Evolutionary conservation across 2,888 invertebrate genomes (phyloP).

Genomic region (Cheilosia vulpina): DNA sequence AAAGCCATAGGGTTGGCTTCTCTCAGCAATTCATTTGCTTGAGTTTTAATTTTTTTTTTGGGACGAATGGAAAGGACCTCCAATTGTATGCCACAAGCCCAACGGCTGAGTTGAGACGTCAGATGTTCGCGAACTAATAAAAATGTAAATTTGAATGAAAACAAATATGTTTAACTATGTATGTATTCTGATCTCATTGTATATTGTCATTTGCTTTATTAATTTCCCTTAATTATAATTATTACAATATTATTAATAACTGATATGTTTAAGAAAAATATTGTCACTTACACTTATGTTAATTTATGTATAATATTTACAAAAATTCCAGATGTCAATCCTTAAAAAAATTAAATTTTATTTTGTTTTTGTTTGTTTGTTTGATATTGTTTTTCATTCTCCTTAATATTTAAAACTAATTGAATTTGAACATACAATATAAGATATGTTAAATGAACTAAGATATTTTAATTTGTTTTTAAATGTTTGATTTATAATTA

Average conservation of each 20-base stretch:
- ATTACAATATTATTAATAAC: slow-evolving; percentile 66
- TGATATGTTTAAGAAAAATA: slow-evolving; percentile 72
- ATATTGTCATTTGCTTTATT: slow-evolving; percentile 67
- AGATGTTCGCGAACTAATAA: too few relatives aligned
- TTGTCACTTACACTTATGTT: slow-evolving; percentile 67
- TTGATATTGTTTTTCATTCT: slow-evolving; percentile 7
- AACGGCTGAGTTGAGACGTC: too few relatives aligned
- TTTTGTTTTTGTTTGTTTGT: slow-evolving; percentile 4
- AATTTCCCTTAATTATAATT: slow-evolving; percentile 61
- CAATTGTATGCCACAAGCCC: too few relatives aligned
- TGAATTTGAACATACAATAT: slow-evolving; percentile 35
- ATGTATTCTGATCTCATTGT: slow-evolving; percentile 32
- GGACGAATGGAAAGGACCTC: too few relatives aligned
- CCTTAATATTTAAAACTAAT: slow-evolving; percentile 28
- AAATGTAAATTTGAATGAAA: background rate
- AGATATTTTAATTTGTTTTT: slow-evolving; percentile 8
- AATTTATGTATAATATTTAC: slow-evolving; percentile 65
- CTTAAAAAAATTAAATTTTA: slow-evolving; percentile 37
- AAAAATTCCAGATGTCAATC: slow-evolving; percentile 51
- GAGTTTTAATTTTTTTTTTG: too few relatives aligned
- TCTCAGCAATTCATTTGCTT: too few relatives aligned
- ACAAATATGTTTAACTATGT: background rate
- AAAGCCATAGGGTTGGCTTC: too few relatives aligned
- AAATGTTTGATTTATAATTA: slow-evolving; percentile 35
- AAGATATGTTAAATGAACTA: slow-evolving; percentile 41